Evolutionary conservation across 1,140 invertebrate genomes (phyloP), one percentile per base, ranked within the genome.

Genomic region (Heterodera carotae): DNA sequence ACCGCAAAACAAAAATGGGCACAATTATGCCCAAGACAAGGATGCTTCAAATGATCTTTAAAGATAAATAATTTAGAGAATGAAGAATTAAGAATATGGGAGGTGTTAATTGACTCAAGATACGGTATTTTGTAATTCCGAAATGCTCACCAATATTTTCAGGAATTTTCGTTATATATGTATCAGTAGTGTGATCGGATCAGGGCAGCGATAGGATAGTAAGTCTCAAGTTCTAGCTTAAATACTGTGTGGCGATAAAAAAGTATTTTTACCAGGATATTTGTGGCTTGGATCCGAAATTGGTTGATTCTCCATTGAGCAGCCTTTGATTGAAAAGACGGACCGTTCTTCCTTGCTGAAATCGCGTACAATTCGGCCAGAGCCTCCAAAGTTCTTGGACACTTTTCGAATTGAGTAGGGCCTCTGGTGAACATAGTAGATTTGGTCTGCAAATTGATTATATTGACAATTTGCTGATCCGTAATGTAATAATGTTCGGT

Each of bases 381-480:
- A 74, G 25, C 85, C 85, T 53, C 86, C 95, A 0, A 92, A 94
- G 25, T 92, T 89, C 87, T 97, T 98, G 84, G 96, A 92, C 75
- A 98, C 89, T 53, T 93, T 90, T 1, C 98, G 92, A 48, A 99
- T 97, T 0, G 96, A 94, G 88, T 98, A 96, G 7, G 97, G 88
- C 53, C 96, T 89, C 95, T 96, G 98, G 87, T 99, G 96, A 0
- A 96, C 97, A 22, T 97, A 95, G 86, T 96, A 99, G 90, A 99
- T 93, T 89, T 92, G 94, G n/a, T 96, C 92, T 90, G 82, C 43
- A 87, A 85, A 53, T 18, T 53, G 18, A 18, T 4, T 22, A 53
- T 53, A 18, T 39, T 39, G 69, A 59, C 43, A 34, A 2, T 29
- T 66, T 12, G 1, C 18, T 22, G 12, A 4, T n/a, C n/a, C n/a